Conservation (phyloP, 1,140 invertebrate genomes). For the Chelonus insularis region DNA sequence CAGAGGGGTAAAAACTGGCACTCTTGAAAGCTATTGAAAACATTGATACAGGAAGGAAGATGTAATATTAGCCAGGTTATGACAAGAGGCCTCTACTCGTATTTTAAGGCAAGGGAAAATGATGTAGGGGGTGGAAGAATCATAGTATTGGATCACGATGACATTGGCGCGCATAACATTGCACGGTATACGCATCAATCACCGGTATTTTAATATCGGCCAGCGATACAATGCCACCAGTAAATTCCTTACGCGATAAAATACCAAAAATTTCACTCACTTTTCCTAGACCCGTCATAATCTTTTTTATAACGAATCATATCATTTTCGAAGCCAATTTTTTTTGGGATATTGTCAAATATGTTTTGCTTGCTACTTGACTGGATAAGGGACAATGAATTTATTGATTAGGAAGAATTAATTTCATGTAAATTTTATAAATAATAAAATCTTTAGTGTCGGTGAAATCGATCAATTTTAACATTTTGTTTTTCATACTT, state of each 20-base stretch:
- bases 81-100: constrained; percentile 51
- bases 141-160: constrained; percentile 9
- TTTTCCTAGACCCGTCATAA: too few relatives aligned
- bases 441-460: too few relatives aligned
- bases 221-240: constrained; percentile 54
- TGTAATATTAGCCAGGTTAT: constrained; percentile 55
- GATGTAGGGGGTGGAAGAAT: constrained; percentile 5
- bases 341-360: too few relatives aligned
- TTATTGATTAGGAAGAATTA: too few relatives aligned
- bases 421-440: too few relatives aligned
- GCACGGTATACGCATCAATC: constrained; percentile 61
- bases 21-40: constrained; percentile 2
- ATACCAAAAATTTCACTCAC: background rate
- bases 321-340: too few relatives aligned
- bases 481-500: too few relatives aligned
- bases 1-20: constrained; percentile 18
- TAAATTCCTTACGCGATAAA: constrained; percentile 35
- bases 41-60: constrained; percentile 35
- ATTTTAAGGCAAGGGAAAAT: constrained; percentile 42
- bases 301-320: too few relatives aligned
- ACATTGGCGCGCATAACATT: constrained; percentile 27
- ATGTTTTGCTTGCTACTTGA: too few relatives aligned
- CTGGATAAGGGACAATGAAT: too few relatives aligned
- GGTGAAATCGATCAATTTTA: too few relatives aligned
- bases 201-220: constrained; percentile 61